Evolutionary conservation across 2,888 invertebrate species (phyloP), one percentile per base, ranked within the genome.

Genomic region (Tetragonisca angustula): DNA sequence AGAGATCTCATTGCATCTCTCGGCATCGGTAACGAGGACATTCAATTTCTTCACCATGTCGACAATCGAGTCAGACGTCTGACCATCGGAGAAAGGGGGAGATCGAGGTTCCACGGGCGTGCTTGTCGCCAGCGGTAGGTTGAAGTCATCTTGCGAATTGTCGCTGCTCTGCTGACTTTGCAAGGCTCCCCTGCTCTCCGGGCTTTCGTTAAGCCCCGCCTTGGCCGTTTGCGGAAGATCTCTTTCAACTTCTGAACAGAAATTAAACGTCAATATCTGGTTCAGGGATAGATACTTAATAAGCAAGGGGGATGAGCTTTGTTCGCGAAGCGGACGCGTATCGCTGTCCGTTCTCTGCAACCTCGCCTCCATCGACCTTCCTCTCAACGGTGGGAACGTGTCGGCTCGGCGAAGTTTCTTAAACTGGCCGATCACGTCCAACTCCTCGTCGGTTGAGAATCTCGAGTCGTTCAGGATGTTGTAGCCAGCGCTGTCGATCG

Each of bases 401-500:
- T 64, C 13, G 1, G 75, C 24, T n/a, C 77, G 75, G 3, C 50
- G 32, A n/a, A 84, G 64, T 4, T 24, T 62, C 24, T 50, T 11
- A 36, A 69, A 78, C 61, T 36, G 52, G 32, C 50, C 24, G 19
- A 36, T 64, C 1, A 43, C 27, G 5, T 54, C 59, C 21, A 43
- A 64, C 17, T 76, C 80, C 2, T 76, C 64, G 11, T 81, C 80
- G 13, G 43, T 43, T 0, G 83, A 90, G 21, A 56, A 91, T 88
- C n/a, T 85, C 27, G 89, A 86, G 69, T 94, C 93, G 36, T 90
- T 90, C 59, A 94, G 86, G 62, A 94, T 92, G 87, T 94, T 93
- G 68, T 94, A 94, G 85, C 92, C 92, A 9, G 93, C 90, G 78
- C 92, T 94, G 6, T 92, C 92, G 78, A 93, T 92, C 19, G 84